These are phyloP conservation scores for Coenonympha arcania DNA, from an alignment of 2,888 invertebrate species.

Conservation along the genomic window DNA sequence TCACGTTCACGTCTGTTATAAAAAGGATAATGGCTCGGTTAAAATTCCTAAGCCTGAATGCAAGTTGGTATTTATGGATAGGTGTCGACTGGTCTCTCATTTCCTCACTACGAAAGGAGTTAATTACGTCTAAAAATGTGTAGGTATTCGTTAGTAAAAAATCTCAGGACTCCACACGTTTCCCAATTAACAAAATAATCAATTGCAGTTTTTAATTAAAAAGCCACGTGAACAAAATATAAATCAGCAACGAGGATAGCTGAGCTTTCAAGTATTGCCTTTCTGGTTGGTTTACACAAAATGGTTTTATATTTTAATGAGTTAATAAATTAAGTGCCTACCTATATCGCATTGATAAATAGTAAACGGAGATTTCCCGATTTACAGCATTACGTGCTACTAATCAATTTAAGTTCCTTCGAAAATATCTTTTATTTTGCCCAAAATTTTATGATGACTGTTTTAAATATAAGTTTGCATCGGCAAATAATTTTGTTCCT, in stretches of 20 bases:
- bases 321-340: too few relatives aligned
- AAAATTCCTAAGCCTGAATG: slow-evolving; percentile 1
- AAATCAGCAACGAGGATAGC: neutral
- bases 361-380: too few relatives aligned
- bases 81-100: neutral
- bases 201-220: slow-evolving; percentile 6
- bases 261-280: too few relatives aligned
- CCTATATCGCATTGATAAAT: too few relatives aligned
- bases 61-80: slow-evolving; percentile 1
- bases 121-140: neutral
- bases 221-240: neutral
- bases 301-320: too few relatives aligned
- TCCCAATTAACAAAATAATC: slow-evolving; percentile 4
- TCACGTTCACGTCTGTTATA: neutral
- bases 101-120: neutral
- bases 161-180: slow-evolving; percentile 1
- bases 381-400: too few relatives aligned
- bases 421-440: too few relatives aligned
- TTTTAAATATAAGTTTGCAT: too few relatives aligned
- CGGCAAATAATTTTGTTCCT: too few relatives aligned
- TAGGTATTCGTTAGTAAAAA: slow-evolving; percentile 8
- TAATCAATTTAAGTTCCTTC: too few relatives aligned
- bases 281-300: neutral
- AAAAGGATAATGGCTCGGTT: neutral
- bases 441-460: too few relatives aligned